Evolutionary conservation across 2,113 vertebrate genomes (phyloP), one percentile per base, ranked within the genome.

Genomic region (Periophthalmodon schlosseri): DNA sequence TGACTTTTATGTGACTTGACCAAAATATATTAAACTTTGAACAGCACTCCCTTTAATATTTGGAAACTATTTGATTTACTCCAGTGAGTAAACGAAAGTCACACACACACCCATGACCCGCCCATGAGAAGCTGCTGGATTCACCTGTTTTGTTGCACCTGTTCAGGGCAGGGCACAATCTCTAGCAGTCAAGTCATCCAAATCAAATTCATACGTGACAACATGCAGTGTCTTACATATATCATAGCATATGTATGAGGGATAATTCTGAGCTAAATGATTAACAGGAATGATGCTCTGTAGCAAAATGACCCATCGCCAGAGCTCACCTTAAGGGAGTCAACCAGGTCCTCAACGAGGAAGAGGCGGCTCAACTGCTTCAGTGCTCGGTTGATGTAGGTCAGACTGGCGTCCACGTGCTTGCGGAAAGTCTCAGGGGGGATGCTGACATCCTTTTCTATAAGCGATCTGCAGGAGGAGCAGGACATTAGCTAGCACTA

Each of bases 321-420:
- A 44, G 39, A 39, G 64, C 87, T 79, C 75, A 97, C 96, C 95
- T 97, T 97, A 44, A 97, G 93, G 61, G 96, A 97, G 87, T 97
- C 96, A 61, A 97, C 93, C 10, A 97, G 92, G 82, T 97, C 96
- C 77, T 97, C 95, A 5, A 97, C 96, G 87, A 97, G 90, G 84
- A 97, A 97, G 77, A 97, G 96, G 52, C 94, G 95, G 71, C 95
- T 91, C 81, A 96, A 78, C 81, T 95, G 89, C 74, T 95, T 96
- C 74, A 97, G 94, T 77, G 88, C 94, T 34, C 80, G 81, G 91
- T 96, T 97, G 90, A 96, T 71, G 71, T 96, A 93, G 80, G 92
- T 92, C 93, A 96, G 92, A 78, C 93, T 92, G 24, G 72, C 36
- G 52, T 95, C 95, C 86, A 96, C 88, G 23, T 96, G 94, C 80